These are phyloP conservation scores for Lasioglossum zephyrum DNA, from an alignment of 2,888 invertebrate genomes.

Conservation along the genomic window DNA sequence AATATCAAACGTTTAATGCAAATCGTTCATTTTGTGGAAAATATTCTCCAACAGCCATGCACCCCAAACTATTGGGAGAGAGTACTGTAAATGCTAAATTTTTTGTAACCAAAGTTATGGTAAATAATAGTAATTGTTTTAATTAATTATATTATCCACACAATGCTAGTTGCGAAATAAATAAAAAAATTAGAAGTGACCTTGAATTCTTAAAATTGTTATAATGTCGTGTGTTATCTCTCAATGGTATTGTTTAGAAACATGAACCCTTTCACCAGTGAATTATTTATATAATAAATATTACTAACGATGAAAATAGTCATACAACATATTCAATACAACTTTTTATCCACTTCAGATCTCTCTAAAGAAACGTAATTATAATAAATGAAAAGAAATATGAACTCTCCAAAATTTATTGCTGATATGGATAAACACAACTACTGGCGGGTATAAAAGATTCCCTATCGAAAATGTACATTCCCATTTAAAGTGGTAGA, in stretches of 20 bases:
- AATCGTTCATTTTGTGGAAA: neutral
- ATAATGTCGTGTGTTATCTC: neutral
- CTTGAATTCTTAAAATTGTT: neutral
- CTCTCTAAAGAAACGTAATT: neutral
- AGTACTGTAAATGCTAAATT: neutral
- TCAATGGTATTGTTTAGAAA: neutral
- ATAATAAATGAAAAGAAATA: slow-evolving; percentile 5
- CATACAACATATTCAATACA: neutral
- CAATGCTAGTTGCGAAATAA: neutral
- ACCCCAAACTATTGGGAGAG: neutral
- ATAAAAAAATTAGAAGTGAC: neutral
- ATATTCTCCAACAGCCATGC: neutral
- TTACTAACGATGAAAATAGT: neutral
- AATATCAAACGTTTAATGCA: neutral
- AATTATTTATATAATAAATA: neutral
- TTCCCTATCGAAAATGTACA: neutral
- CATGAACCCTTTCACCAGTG: neutral
- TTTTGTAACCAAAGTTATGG: neutral
- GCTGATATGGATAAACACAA: slow-evolving; percentile 1
- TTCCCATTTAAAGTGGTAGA: neutral
- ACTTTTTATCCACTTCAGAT: neutral
- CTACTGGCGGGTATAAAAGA: neutral
- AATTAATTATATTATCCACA: neutral
- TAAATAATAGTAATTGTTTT: neutral
- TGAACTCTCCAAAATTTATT: neutral